Evolutionary conservation across 2,113 vertebrate genomes (phyloP), one percentile per base, ranked within the genome.

Genomic region (Aix galericulata): DNA sequence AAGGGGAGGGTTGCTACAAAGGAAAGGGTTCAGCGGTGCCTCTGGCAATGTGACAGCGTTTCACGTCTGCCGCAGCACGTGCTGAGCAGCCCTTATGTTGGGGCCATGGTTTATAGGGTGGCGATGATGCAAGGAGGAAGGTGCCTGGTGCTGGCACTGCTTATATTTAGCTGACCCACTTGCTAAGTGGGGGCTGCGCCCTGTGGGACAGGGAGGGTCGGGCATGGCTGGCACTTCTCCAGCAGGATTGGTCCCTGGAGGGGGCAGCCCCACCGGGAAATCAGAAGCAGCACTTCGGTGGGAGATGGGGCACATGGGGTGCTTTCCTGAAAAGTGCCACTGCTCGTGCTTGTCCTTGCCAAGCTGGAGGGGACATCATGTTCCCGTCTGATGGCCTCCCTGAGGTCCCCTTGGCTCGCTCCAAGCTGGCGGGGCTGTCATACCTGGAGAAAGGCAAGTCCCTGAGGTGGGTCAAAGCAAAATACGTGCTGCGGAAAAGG

Each of bases 121-220:
- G 40, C 73, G 12, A 5, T 95, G 96, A 95, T 97, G 94, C 83
- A 96, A 95, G 69, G 91, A 67, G 77, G 73, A 88, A 77, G 60
- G 77, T 72, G 91, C 86, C 88, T 93, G 91, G n/a, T 81, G 31
- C 90, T 1, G 13, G 66, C 1, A 6, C 93, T 88, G 86, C 93
- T 86, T 96, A 97, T 88, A 93, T 95, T 86, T 92, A 93, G 92
- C 92, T 92, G 96, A 91, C 95, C 95, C 83, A 92, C 52, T 94
- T 95, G 88, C 92, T 32, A 86, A 82, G 92, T 2, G 2, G 81
- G 91, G 64, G 68, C 93, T 90, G 88, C 23, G 50, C 50, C 50
- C 50, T 52, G 50, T 5, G 17, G 38, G 62, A 29, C 26, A 17
- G 26, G 5, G 17, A 29, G 38, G 62, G 62, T 64, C 5, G 26